Evolutionary conservation across 2,113 vertebrate species (phyloP).

Genomic region (Grallaria varia): DNA sequence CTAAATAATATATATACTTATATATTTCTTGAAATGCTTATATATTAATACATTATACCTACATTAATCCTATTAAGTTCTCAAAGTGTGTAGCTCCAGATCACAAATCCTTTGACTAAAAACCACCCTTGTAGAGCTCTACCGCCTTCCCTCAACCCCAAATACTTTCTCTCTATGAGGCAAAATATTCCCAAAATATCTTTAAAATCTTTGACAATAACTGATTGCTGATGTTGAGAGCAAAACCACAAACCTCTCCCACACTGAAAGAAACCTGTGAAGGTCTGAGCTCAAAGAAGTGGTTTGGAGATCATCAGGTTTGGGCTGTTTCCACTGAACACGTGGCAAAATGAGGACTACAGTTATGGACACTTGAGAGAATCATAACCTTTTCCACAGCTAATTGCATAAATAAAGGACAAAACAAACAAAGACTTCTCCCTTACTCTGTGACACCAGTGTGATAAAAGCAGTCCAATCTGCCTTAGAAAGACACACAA

Average conservation of each 20-base stretch:
- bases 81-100: accelerated
- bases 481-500: neutral
- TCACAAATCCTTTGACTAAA: neutral
- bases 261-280: neutral
- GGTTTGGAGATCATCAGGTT: neutral
- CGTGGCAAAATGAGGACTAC: neutral
- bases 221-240: neutral
- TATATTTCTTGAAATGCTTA: neutral
- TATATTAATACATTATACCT: neutral
- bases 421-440: neutral
- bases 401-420: neutral
- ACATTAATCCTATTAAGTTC: neutral
- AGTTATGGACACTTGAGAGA: neutral
- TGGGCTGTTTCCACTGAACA: neutral
- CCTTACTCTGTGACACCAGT: neutral
- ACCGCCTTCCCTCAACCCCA: neutral
- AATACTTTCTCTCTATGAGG: neutral
- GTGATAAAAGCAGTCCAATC: neutral
- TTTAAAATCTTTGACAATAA: neutral
- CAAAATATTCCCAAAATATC: neutral
- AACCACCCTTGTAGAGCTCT: neutral
- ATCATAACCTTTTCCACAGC: neutral
- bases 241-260: neutral
- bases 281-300: neutral
- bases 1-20: neutral